Evolutionary conservation across 1,140 invertebrate genomes (phyloP).

Genomic region (Drosophila melanogaster): Release_6_plus_ISO1_MT NT_033777.3:5517001-5517500

Average conservation of each 20-base stretch:
- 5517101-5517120: conserved; percentile 13
- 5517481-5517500: conserved; percentile 48
- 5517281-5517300: conserved; percentile 41
- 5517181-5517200: conserved; percentile 48
- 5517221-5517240: conserved; percentile 14
- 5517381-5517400: conserved; percentile 36
- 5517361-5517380: conserved; percentile 8
- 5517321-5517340: conserved; percentile 44
- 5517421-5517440: conserved; percentile 36
- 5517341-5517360: conserved; percentile 32
- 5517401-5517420: conserved; percentile 65
- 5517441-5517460: conserved; percentile 18
- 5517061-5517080: not conserved
- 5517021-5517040: too few species aligned
- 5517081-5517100: conserved; percentile 4
- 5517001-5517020: too few species aligned
- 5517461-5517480: conserved; percentile 36
- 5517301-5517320: conserved; percentile 40
- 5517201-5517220: conserved; percentile 30
- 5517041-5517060: too few species aligned
- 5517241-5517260: conserved; percentile 17
- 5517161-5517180: conserved; percentile 25
- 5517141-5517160: conserved; percentile 35
- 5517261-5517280: conserved; percentile 49
- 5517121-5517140: conserved; percentile 24